These are phyloP conservation scores for Hemibagrus guttatus DNA, from an alignment of 2,797 vertebrate genomes.

Conservation along the genomic window DNA sequence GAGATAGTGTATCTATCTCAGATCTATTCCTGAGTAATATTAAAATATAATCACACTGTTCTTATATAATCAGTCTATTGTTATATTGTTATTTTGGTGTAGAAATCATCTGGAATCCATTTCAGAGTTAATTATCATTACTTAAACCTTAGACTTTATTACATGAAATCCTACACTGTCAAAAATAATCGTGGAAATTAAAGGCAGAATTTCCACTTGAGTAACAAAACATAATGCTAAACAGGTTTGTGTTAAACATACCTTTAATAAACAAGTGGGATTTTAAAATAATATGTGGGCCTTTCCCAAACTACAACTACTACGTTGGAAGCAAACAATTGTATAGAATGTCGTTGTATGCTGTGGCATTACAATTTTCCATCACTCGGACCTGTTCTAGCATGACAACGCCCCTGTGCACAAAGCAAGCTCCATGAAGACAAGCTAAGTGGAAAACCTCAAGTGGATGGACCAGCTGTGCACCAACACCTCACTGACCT, in stretches of 20 bases:
- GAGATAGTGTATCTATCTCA: not conserved
- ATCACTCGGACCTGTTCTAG: not conserved
- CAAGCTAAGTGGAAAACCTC: not conserved
- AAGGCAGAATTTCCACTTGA: not conserved
- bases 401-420: not conserved
- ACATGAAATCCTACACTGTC: conserved; percentile 68
- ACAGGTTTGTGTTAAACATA: not conserved
- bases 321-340: not conserved
- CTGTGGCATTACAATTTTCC: too few relatives aligned
- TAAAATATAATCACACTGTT: not conserved
- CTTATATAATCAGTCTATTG: not conserved
- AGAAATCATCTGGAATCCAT: conserved; percentile 70
- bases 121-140: conserved; percentile 87
- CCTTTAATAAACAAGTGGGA: not conserved
- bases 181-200: not conserved
- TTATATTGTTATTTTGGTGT: conserved; percentile 20
- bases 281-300: not conserved
- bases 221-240: not conserved
- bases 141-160: conserved; percentile 79
- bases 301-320: not conserved
- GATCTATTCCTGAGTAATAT: not conserved
- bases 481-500: not conserved
- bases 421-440: not conserved
- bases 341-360: not conserved
- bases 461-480: not conserved